phyloP scores from a whole-genome alignment of 2,888 invertebrate species.

The Elmis aenea region DNA sequence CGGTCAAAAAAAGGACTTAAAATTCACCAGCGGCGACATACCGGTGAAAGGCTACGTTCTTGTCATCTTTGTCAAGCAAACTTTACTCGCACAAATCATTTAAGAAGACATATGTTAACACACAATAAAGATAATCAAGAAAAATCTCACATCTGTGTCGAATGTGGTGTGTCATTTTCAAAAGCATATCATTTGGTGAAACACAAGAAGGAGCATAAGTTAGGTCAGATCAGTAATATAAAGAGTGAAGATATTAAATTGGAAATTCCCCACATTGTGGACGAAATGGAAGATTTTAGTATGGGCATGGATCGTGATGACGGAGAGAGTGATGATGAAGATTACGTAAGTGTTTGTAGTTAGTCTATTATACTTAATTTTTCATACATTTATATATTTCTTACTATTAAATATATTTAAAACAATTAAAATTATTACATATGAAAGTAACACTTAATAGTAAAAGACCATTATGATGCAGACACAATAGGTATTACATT shows the following conservation, averaged over 20 bases:
- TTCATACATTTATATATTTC: slow-evolving; percentile 1
- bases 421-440: too few relatives aligned
- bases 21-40: slow-evolving; percentile 39
- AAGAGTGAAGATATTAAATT: too few relatives aligned
- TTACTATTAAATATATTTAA: too few relatives aligned
- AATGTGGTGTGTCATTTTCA: slow-evolving; percentile 31
- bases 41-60: slow-evolving; percentile 38
- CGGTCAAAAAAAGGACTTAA: slow-evolving; percentile 38
- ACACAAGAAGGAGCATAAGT: slow-evolving; percentile 29
- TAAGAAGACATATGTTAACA: slow-evolving; percentile 39
- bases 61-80: slow-evolving; percentile 40
- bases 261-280: too few relatives aligned
- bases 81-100: slow-evolving; percentile 39
- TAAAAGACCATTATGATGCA: too few relatives aligned
- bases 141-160: slow-evolving; percentile 27
- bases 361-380: slow-evolving; percentile 1
- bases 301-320: slow-evolving; percentile 14
- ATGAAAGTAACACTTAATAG: too few relatives aligned
- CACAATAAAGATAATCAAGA: slow-evolving; percentile 32
- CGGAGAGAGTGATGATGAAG: slow-evolving; percentile 7
- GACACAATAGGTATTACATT: too few relatives aligned
- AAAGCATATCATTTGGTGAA: slow-evolving; percentile 29
- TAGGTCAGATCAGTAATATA: slow-evolving; percentile 6
- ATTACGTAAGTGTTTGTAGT: too few relatives aligned
- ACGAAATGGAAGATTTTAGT: slow-evolving; percentile 17